These are phyloP conservation scores for Chaitophorus viminalis DNA, from an alignment of 2,888 invertebrate genomes.

Conservation along the genomic window DNA sequence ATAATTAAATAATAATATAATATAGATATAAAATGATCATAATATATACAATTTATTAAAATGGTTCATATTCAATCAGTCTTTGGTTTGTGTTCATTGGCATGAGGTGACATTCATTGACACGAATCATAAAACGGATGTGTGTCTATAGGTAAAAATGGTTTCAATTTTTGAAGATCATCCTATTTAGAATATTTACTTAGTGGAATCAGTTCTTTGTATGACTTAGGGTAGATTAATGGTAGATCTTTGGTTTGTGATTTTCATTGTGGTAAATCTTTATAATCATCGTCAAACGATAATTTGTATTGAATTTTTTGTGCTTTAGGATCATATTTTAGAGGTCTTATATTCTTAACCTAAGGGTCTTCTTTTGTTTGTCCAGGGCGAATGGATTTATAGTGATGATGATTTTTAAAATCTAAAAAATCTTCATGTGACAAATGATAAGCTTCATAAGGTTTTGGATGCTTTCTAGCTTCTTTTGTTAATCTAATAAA, in stretches of 20 bases:
- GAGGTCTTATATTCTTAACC: conserved; percentile 1
- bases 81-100: conserved; percentile 27
- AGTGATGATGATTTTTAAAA: conserved; percentile 29
- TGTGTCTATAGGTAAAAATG: conserved; percentile 24
- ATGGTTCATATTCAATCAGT: neutral
- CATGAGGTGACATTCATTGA: conserved; percentile 7
- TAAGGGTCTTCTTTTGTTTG: conserved; percentile 11
- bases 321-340: conserved; percentile 14
- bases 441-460: conserved; percentile 4
- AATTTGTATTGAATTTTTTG: conserved; percentile 32
- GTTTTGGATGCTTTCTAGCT: conserved; percentile 13
- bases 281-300: conserved; percentile 18
- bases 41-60: too few species aligned
- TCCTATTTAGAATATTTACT: conserved; percentile 26
- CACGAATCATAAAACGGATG: conserved; percentile 4
- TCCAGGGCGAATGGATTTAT: conserved; percentile 20
- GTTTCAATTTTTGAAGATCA: conserved; percentile 31
- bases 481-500: conserved; percentile 22
- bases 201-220: conserved; percentile 11
- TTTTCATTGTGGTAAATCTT: conserved; percentile 33
- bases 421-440: neutral
- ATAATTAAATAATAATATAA: too few species aligned
- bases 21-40: too few species aligned
- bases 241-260: conserved; percentile 17
- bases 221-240: neutral